These are phyloP conservation scores for Papilio gigon DNA, from an alignment of 2,888 invertebrate species.

Conservation along the genomic window DNA sequence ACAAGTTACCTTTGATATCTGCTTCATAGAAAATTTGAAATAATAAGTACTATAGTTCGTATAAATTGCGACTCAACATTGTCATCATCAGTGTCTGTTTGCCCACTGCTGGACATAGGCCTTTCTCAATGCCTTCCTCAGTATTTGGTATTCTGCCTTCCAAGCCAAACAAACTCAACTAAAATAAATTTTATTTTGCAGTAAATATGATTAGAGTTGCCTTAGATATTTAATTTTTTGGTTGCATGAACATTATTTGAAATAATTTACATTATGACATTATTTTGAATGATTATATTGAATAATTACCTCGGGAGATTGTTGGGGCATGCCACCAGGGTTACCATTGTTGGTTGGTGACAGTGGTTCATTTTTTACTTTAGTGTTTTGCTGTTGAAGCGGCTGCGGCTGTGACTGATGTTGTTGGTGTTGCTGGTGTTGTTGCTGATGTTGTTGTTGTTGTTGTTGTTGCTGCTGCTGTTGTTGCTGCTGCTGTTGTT, in stretches of 20 bases:
- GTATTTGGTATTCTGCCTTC: too few relatives aligned
- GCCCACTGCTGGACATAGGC: too few relatives aligned
- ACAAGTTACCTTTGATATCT: slow-evolving; percentile 22
- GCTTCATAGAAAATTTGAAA: background rate
- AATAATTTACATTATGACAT: too few relatives aligned
- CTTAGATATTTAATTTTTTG: too few relatives aligned
- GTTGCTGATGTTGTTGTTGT: slow-evolving; percentile 63
- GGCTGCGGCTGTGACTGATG: slow-evolving; percentile 76
- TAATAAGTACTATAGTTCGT: too few relatives aligned
- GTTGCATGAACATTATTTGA: too few relatives aligned
- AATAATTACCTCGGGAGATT: slow-evolving; percentile 69
- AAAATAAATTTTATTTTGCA: too few relatives aligned
- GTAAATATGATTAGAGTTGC: too few relatives aligned
- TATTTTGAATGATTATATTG: background rate
- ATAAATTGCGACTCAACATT: too few relatives aligned
- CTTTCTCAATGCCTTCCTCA: too few relatives aligned
- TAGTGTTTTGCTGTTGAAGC: slow-evolving; percentile 59
- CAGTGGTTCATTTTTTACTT: slow-evolving; percentile 76
- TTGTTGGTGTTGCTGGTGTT: slow-evolving; percentile 63
- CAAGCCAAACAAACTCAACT: too few relatives aligned
- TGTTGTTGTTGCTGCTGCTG: slow-evolving; percentile 61
- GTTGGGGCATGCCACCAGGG: slow-evolving; percentile 71
- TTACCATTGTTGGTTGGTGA: slow-evolving; percentile 72
- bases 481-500: slow-evolving; percentile 60
- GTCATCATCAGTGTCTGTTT: too few relatives aligned